Base-by-base conservation (phyloP, 2,888 invertebrate species). In the Polymixis lichenea region DNA sequence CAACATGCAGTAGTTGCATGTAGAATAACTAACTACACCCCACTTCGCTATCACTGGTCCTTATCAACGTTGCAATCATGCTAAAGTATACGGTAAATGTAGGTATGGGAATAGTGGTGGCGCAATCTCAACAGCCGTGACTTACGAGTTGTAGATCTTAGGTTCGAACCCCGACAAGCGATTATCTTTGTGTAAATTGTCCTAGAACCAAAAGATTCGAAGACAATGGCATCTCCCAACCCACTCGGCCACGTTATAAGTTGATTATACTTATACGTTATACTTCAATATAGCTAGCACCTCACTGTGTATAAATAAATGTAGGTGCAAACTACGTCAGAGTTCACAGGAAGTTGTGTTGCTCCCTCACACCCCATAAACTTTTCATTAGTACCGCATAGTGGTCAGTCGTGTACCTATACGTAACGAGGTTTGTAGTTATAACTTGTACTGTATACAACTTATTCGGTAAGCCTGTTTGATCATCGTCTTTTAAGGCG, bases 351-450 rank as follows among this genome's bases (percentile, higher is more conserved):
- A 38, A 25, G 69, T 60, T 32, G 53, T 38, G 46, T 78, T 25
- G 38, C 38, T 71, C 71, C 38, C 71, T 61, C 38, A 19, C 61
- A 79, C 46, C 61, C 38, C 61, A 62, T 71, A 71, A 78, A 77
- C 60, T 71, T 71, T 71, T 77, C 79, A 77, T 77, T 62, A 78
- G 79, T 61, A 61, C 43, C 7, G n/a, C 15, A 61, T 46, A 32
- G 55, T 62, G 49, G 55, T n/a, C n/a, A 17, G 25, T 53, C 9
- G 53, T 17, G 32, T 53, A 32, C 17, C 17, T 53, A 46, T 25
- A n/a, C 19, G 17, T 78, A 11, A 61, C 9, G 17, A 70, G 53
- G 8, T 70, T 38, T 25, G 58, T 46, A 13, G 17, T 60, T 17
- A 51, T 65, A 43, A 58, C 66, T 55, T 55, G 1, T 2, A 11